Evolutionary conservation across 2,888 invertebrate genomes (phyloP).

Genomic region (Horisme vitalbata): DNA sequence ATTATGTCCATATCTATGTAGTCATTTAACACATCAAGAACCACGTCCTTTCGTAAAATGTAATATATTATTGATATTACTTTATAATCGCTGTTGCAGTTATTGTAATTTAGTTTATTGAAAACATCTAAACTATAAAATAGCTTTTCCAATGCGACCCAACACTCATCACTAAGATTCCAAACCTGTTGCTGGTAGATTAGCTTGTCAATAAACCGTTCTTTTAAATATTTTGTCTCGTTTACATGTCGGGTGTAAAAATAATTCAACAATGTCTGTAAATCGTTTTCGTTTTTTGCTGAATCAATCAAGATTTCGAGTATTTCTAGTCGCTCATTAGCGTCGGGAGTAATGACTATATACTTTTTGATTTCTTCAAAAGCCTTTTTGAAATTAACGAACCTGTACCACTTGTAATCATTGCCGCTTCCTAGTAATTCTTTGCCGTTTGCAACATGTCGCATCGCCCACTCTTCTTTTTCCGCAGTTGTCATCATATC

Average conservation of each 20-base stretch:
- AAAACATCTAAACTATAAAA: conserved; percentile 16
- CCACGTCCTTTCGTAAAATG: conserved; percentile 14
- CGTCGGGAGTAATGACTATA: conserved; percentile 10
- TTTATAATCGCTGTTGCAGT: background rate
- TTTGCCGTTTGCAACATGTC: conserved; percentile 33
- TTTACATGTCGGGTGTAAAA: conserved; percentile 38
- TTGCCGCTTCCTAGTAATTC: conserved; percentile 40
- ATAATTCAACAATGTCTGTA: conserved; percentile 40
- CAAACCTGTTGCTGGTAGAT: conserved; percentile 10
- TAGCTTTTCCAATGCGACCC: conserved; percentile 21
- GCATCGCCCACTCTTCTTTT: conserved; percentile 44
- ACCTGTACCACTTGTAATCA: conserved; percentile 46
- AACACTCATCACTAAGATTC: conserved; percentile 17
- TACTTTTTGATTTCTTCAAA: conserved; percentile 39
- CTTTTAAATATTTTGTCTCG: conserved; percentile 12
- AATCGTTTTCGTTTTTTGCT: conserved; percentile 37
- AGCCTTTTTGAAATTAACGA: conserved; percentile 41
- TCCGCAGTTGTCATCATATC: conserved; percentile 37
- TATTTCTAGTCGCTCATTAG: conserved; percentile 14
- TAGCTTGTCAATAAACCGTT: conserved; percentile 12
- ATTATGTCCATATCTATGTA: background rate
- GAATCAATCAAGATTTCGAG: conserved; percentile 35
- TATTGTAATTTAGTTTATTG: background rate
- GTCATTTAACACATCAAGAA: conserved; percentile 13
- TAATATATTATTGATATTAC: conserved; percentile 13